Percentiles rank a stretch among this genome's conserved stretches.
Conservation (phyloP, 2,113 vertebrate genomes). For the Anhinga anhinga region DNA sequence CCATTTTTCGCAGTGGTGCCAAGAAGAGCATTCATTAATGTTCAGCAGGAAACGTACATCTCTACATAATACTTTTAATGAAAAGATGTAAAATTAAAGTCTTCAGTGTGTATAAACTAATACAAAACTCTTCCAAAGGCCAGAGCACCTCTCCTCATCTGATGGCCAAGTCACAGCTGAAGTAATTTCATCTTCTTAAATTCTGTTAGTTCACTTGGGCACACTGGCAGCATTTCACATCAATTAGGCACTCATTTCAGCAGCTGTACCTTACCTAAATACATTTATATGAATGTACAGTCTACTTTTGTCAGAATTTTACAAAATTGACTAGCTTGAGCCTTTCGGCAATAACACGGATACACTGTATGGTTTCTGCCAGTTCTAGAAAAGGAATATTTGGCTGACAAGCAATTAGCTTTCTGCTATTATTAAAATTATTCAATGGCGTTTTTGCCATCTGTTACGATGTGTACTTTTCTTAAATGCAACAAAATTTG, state of each 20-base stretch:
- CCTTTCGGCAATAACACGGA: not conserved
- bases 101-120: not conserved
- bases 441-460: not conserved
- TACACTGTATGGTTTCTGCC: not conserved
- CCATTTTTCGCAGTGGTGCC: not conserved
- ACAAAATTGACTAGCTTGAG: not conserved
- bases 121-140: not conserved
- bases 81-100: not conserved
- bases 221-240: not conserved
- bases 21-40: not conserved
- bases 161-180: not conserved
- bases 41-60: not conserved
- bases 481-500: not conserved
- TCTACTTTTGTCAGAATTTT: not conserved
- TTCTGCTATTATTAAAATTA: conserved; percentile 3
- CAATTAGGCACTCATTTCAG: not conserved
- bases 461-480: not conserved
- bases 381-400: not conserved
- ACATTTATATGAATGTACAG: not conserved
- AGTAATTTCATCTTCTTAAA: not conserved
- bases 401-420: not conserved
- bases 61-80: not conserved
- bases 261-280: not conserved
- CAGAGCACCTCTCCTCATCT: not conserved
- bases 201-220: not conserved